These are phyloP conservation scores for Ochropacha duplaris DNA, from an alignment of 2,888 invertebrate species.

Conservation along the genomic window DNA sequence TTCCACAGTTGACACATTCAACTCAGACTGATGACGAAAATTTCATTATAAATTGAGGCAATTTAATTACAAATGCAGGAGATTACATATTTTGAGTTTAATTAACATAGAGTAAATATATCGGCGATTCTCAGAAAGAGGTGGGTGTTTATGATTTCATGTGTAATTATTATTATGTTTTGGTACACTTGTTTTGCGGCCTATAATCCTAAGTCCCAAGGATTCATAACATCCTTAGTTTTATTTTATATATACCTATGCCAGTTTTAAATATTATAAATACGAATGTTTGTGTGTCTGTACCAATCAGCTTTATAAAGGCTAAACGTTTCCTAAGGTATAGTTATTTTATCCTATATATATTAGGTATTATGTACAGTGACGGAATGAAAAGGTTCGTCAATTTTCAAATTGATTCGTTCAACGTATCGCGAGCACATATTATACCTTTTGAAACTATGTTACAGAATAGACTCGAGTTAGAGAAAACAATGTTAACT, in stretches of 20 bases:
- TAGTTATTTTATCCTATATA: too few species aligned
- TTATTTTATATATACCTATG: background rate
- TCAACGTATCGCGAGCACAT: too few species aligned
- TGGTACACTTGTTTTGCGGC: slow-evolving; percentile 10
- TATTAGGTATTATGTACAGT: too few species aligned
- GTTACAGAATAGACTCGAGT: too few species aligned
- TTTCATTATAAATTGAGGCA: background rate
- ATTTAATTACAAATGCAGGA: background rate
- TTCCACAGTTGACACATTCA: background rate
- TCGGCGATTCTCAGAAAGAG: slow-evolving; percentile 21
- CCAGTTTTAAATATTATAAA: background rate
- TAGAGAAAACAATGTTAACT: too few species aligned
- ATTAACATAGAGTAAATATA: slow-evolving; percentile 23
- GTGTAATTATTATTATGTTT: slow-evolving; percentile 23
- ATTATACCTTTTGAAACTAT: too few species aligned
- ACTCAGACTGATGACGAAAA: background rate
- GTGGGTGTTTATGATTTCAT: slow-evolving; percentile 25
- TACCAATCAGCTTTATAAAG: too few species aligned
- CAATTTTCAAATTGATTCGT: too few species aligned
- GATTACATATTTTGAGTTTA: slow-evolving; percentile 26
- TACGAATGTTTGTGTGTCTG: too few species aligned
- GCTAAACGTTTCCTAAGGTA: too few species aligned
- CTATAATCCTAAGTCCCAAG: slow-evolving; percentile 1
- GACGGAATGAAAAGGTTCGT: too few species aligned
- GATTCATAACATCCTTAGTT: background rate